A percentile compares a stretch with the other conserved stretches of the same genome.
phyloP scores from a whole-genome alignment of 2,888 invertebrate genomes.

The Ormyrus pomaceus region DNA sequence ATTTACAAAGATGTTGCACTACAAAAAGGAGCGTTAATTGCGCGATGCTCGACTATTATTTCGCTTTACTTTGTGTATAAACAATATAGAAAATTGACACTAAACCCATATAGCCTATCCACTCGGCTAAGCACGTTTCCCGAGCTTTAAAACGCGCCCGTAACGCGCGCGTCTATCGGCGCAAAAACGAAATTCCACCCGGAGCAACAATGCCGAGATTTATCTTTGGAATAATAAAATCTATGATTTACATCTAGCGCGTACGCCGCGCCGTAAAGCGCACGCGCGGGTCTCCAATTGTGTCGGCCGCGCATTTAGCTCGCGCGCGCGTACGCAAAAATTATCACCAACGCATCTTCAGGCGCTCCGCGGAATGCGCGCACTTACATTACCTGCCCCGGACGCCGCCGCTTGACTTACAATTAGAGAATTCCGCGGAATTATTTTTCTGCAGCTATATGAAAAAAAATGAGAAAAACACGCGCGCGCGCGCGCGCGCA shows the following conservation, averaged over 20 bases:
- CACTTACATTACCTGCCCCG: background rate
- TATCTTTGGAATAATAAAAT: conserved; percentile 24
- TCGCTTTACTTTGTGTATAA: too few species aligned
- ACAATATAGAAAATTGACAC: too few species aligned
- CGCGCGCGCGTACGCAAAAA: conserved; percentile 10
- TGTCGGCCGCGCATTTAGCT: background rate
- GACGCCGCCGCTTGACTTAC: conserved; percentile 1
- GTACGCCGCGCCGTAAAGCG: conserved; percentile 2
- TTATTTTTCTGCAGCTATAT: conserved; percentile 3
- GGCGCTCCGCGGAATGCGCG: conserved; percentile 19
- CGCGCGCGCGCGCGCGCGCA: background rate
- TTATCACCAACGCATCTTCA: conserved; percentile 11
- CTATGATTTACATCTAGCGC: conserved; percentile 23
- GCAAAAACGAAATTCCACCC: background rate
- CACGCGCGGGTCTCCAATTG: background rate
- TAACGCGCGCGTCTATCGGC: background rate
- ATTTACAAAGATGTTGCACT: too few species aligned
- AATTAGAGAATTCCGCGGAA: conserved; percentile 14
- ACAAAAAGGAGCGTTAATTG: too few species aligned
- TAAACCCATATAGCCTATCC: too few species aligned
- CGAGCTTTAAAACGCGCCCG: background rate
- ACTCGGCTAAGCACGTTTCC: background rate
- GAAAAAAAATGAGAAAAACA: conserved; percentile 3
- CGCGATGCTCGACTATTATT: too few species aligned
- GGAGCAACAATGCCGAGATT: background rate